These are phyloP conservation scores for Oryzias woworae DNA, from an alignment of 2,113 vertebrate genomes.

Conservation along the genomic window DNA sequence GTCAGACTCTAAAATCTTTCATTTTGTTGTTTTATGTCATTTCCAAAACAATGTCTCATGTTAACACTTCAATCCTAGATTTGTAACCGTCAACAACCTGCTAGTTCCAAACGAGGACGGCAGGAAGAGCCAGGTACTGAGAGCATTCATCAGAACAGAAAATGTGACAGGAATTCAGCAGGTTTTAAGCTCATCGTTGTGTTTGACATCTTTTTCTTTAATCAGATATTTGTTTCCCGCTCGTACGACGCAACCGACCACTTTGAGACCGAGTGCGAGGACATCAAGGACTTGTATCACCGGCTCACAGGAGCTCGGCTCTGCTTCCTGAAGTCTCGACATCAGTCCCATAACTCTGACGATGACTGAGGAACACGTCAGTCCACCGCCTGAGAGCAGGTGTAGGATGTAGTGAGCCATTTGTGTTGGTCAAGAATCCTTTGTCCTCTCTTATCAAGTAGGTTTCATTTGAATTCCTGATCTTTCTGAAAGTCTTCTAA, in stretches of 20 bases:
- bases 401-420: slow-evolving; percentile 6
- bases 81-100: slow-evolving; percentile 85
- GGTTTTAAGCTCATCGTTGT: background rate
- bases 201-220: background rate
- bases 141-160: background rate
- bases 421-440: background rate
- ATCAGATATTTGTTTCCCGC: slow-evolving; percentile 91
- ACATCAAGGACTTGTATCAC: slow-evolving; percentile 92
- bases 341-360: slow-evolving; percentile 83
- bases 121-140: slow-evolving; percentile 85
- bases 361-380: slow-evolving; percentile 66
- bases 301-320: slow-evolving; percentile 91
- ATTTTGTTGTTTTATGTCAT: background rate
- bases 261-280: slow-evolving; percentile 89
- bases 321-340: slow-evolving; percentile 85
- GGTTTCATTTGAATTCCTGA: too few relatives aligned
- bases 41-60: background rate
- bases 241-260: slow-evolving; percentile 90
- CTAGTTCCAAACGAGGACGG: slow-evolving; percentile 86
- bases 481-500: too few relatives aligned
- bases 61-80: slow-evolving; percentile 70
- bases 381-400: slow-evolving; percentile 1
- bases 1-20: background rate
- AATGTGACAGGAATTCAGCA: background rate
- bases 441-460: too few relatives aligned